Percentiles rank a stretch among this genome's conserved stretches.
Evolutionary conservation across 2,113 vertebrate genomes (phyloP).

Genomic region (Ramphastos sulfuratus): DNA sequence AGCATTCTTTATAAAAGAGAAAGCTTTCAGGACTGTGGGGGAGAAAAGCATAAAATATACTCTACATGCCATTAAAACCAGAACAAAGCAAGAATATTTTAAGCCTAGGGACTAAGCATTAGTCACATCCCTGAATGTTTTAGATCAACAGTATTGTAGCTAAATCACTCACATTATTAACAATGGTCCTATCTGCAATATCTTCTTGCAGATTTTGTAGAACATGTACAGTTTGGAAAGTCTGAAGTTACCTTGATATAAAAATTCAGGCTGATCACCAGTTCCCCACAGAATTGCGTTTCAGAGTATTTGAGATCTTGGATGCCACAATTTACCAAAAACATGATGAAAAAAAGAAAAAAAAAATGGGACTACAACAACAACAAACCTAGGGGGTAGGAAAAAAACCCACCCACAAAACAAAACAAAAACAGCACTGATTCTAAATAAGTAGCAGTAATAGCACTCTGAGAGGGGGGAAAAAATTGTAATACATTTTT

Average conservation of each 20-base stretch:
- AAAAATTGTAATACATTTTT: neutral
- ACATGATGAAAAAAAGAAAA: neutral
- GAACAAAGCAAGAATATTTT: neutral
- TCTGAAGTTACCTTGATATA: neutral
- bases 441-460: neutral
- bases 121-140: neutral
- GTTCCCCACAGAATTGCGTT: accelerated
- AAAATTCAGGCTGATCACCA: neutral
- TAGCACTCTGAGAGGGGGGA: no score
- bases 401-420: no score
- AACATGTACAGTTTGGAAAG: neutral
- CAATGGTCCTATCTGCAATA: accelerated
- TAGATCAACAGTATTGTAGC: neutral
- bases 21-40: neutral
- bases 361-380: no score
- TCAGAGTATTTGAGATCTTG: neutral
- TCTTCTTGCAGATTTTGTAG: neutral
- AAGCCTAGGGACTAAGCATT: neutral
- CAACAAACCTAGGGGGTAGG: no score
- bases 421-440: neutral
- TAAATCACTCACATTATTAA: no score
- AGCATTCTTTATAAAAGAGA: neutral
- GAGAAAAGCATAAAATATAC: neutral
- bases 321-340: neutral
- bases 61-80: neutral